These are phyloP conservation scores for Virgularia gustaviana DNA, from an alignment of 92 coral and sea anemone genomes.

Conservation along the genomic window DNA sequence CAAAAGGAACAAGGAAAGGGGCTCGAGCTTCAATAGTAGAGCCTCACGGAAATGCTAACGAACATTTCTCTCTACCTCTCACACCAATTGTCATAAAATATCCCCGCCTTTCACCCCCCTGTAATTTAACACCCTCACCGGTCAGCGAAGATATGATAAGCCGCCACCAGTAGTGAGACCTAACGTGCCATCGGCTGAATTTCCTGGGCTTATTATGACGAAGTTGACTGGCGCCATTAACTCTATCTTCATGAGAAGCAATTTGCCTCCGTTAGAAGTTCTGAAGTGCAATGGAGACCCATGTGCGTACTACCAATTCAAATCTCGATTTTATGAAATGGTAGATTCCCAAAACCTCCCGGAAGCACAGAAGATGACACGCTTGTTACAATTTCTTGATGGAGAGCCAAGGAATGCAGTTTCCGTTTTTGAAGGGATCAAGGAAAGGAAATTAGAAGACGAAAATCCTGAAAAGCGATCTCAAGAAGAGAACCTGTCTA, in stretches of 20 bases:
- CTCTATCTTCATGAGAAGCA: conserved; percentile 41
- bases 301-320: conserved; percentile 44
- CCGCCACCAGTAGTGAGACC: conserved; percentile 21
- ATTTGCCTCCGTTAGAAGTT: conserved; percentile 46
- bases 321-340: conserved; percentile 55
- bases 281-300: conserved; percentile 51
- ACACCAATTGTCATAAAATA: too few relatives aligned
- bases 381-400: conserved; percentile 51
- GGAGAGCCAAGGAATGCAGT: conserved; percentile 54
- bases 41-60: too few relatives aligned
- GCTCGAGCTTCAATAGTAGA: too few relatives aligned
- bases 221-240: conserved; percentile 42
- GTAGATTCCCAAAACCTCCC: conserved; percentile 55
- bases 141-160: conserved; percentile 11
- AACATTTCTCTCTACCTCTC: too few relatives aligned
- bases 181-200: conserved; percentile 9
- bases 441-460: conserved; percentile 38
- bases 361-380: conserved; percentile 51
- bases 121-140: background rate
- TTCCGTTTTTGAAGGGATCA: conserved; percentile 53
- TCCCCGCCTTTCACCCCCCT: too few relatives aligned
- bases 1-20: too few relatives aligned
- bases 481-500: background rate
- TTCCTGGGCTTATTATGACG: conserved; percentile 31
- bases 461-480: background rate